phyloP scores from a whole-genome alignment of 2,113 vertebrate species.

The Mastomys natalensis region DNA sequence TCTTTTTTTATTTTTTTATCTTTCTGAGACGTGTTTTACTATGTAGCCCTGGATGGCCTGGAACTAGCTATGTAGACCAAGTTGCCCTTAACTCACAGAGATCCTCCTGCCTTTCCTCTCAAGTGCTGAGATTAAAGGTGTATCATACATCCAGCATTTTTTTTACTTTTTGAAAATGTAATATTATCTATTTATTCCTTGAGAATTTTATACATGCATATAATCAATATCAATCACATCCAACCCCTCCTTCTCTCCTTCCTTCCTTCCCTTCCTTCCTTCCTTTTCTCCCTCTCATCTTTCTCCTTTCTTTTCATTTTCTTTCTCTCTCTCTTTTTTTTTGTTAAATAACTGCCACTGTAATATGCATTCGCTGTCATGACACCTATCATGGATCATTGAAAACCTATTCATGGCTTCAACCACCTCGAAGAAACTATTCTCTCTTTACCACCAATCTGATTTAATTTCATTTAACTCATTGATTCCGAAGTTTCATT shows the following conservation, averaged over 20 bases:
- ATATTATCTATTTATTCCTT: neutral
- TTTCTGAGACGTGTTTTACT: neutral
- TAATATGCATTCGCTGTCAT: too few relatives aligned
- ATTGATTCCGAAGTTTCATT: too few relatives aligned
- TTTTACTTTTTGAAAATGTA: neutral
- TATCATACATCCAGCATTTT: neutral
- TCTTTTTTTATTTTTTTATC: neutral
- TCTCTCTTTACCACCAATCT: too few relatives aligned
- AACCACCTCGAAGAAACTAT: too few relatives aligned
- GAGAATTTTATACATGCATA: neutral
- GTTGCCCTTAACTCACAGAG: neutral
- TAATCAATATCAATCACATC: neutral
- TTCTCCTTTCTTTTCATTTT: accelerated
- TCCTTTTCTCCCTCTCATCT: too few relatives aligned
- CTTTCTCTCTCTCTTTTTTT: too few relatives aligned
- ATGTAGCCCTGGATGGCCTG: neutral
- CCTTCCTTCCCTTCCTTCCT: too few relatives aligned
- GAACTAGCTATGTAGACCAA: neutral
- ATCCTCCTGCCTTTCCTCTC: neutral
- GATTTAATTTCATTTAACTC: too few relatives aligned
- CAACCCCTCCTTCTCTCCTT: too few relatives aligned
- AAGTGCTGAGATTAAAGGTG: neutral
- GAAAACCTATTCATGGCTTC: too few relatives aligned
- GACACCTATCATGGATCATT: neutral
- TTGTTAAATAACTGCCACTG: neutral